phyloP scores from a whole-genome alignment of 30 jellyfish, hydroid and myxozoan species.

The Rhopilema esculentum region DNA sequence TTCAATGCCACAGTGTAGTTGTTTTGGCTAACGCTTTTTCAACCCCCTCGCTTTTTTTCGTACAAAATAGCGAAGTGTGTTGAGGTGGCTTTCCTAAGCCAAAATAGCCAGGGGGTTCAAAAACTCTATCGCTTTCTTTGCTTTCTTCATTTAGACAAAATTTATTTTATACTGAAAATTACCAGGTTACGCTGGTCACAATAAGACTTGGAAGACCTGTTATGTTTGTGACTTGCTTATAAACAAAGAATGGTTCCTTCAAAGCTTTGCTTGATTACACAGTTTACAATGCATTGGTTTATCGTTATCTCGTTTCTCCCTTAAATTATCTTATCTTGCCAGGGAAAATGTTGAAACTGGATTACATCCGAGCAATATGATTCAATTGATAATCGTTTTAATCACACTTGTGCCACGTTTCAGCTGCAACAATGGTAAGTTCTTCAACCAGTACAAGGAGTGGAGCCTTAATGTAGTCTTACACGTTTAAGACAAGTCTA shows the following conservation, averaged over 20 bases:
- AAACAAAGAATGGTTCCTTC: conserved; percentile 3
- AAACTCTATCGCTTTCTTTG: no score
- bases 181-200: neutral
- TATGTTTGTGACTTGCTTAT: conserved; percentile 42
- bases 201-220: conserved; percentile 20
- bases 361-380: neutral
- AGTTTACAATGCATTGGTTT: neutral
- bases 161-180: no score
- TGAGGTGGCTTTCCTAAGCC: no score
- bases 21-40: no score
- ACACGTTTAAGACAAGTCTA: no score
- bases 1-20: no score
- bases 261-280: neutral
- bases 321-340: neutral
- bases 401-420: neutral
- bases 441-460: neutral
- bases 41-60: no score
- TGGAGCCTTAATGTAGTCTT: no score
- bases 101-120: no score
- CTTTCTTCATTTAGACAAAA: neutral
- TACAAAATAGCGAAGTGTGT: no score
- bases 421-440: conserved; percentile 12
- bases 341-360: neutral
- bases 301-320: neutral
- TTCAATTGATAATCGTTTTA: neutral